Evolutionary conservation across 2,113 vertebrate species (phyloP).

Genomic region (Sceloporus undulatus): DNA sequence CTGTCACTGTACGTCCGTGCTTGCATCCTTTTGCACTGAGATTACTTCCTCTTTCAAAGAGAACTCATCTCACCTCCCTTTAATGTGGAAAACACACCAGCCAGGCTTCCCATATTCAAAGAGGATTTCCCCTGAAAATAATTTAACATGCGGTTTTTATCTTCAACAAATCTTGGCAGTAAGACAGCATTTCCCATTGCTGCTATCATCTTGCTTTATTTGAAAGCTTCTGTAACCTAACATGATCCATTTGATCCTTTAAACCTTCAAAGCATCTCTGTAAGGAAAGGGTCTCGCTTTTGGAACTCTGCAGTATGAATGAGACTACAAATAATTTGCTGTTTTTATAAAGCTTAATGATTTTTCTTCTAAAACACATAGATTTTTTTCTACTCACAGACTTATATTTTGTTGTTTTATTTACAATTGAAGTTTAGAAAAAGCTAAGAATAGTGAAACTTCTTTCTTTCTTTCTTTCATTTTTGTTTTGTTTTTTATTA

Average conservation of each 20-base stretch:
- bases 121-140: slow-evolving; percentile 61
- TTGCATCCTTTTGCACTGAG: neutral
- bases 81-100: slow-evolving; percentile 44
- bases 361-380: neutral
- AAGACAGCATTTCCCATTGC: slow-evolving; percentile 51
- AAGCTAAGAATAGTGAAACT: neutral
- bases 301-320: slow-evolving; percentile 17
- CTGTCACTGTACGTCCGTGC: neutral
- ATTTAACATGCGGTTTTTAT: slow-evolving; percentile 59
- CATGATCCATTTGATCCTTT: slow-evolving; percentile 52
- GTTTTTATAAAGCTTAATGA: slow-evolving; percentile 25
- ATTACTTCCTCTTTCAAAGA: slow-evolving; percentile 42
- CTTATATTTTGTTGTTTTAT: neutral
- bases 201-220: slow-evolving; percentile 52
- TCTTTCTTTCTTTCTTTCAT: neutral
- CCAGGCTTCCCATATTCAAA: slow-evolving; percentile 47
- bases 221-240: slow-evolving; percentile 61
- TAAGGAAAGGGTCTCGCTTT: slow-evolving; percentile 49
- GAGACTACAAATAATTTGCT: slow-evolving; percentile 39
- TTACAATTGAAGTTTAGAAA: neutral
- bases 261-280: slow-evolving; percentile 48
- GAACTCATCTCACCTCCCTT: slow-evolving; percentile 40
- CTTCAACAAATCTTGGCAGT: slow-evolving; percentile 54
- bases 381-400: neutral
- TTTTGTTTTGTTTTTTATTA: neutral